A percentile compares a stretch with the other conserved stretches of the same genome.
Evolutionary conservation across 2,888 invertebrate species (phyloP).

Genomic region (Phyto melanocephala): DNA sequence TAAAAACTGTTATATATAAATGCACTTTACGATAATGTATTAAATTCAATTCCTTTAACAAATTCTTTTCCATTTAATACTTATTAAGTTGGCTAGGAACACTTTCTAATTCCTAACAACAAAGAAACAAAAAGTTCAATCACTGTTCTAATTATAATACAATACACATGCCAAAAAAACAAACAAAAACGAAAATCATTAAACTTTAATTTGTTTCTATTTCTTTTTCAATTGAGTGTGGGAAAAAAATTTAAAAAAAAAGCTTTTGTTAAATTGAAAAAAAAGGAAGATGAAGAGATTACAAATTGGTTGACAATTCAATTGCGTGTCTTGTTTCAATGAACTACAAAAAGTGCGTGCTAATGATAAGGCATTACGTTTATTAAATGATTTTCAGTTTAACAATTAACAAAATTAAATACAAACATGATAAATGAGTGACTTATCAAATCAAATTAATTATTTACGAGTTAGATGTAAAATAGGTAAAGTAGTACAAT

Average conservation of each 20-base stretch:
- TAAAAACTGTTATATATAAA: too few species aligned
- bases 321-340: slow-evolving; percentile 9
- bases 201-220: too few species aligned
- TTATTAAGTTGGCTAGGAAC: neutral
- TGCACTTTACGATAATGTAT: too few species aligned
- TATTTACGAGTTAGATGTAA: too few species aligned
- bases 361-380: slow-evolving; percentile 36
- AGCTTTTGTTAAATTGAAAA: neutral
- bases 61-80: neutral
- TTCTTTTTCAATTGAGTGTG: slow-evolving; percentile 2
- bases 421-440: neutral
- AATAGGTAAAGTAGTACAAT: too few species aligned
- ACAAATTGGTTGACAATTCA: slow-evolving; percentile 13
- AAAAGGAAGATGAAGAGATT: neutral
- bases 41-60: neutral
- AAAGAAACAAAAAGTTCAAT: neutral
- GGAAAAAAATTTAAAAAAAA: neutral
- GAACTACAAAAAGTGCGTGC: slow-evolving; percentile 18
- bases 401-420: neutral
- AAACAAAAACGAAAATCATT: neutral
- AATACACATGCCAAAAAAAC: neutral
- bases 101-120: neutral
- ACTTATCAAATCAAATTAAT: neutral
- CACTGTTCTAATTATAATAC: neutral
- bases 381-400: neutral